Conservation (phyloP, 1,140 invertebrate species). For the Drosophila repleta region DNA sequence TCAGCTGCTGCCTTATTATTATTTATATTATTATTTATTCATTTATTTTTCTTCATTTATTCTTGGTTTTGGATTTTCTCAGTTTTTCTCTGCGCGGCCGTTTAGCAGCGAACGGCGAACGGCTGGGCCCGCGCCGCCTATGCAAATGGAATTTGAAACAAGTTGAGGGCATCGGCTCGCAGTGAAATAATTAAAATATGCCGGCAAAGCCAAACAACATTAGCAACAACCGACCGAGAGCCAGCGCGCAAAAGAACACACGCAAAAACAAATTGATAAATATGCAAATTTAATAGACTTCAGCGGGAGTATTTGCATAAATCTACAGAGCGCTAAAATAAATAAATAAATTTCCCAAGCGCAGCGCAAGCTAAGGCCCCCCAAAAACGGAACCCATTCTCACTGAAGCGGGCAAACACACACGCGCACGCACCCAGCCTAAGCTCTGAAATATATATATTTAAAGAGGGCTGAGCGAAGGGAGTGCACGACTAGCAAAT, state of each 20-base stretch:
- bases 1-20: slow-evolving; percentile 6
- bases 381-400: background rate
- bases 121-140: slow-evolving; percentile 14
- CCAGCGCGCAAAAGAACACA: slow-evolving; percentile 35
- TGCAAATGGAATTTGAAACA: slow-evolving; percentile 67
- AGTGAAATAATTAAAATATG: slow-evolving; percentile 75
- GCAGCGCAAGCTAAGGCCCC: slow-evolving; percentile 23
- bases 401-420: background rate
- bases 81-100: background rate
- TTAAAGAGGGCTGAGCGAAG: background rate
- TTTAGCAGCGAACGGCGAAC: background rate
- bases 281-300: slow-evolving; percentile 81
- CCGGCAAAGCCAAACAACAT: slow-evolving; percentile 71
- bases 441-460: background rate
- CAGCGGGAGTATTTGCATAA: slow-evolving; percentile 71
- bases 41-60: background rate
- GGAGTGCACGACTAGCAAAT: too few relatives aligned
- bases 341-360: slow-evolving; percentile 65
- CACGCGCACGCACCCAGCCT: background rate
- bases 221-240: slow-evolving; percentile 20
- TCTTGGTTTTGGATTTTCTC: background rate
- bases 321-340: slow-evolving; percentile 64
- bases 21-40: slow-evolving; percentile 1
- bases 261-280: slow-evolving; percentile 76
- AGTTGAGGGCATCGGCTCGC: slow-evolving; percentile 49